Conservation (phyloP, 1,140 invertebrate species). For the Chrysomallon squamiferum region DNA sequence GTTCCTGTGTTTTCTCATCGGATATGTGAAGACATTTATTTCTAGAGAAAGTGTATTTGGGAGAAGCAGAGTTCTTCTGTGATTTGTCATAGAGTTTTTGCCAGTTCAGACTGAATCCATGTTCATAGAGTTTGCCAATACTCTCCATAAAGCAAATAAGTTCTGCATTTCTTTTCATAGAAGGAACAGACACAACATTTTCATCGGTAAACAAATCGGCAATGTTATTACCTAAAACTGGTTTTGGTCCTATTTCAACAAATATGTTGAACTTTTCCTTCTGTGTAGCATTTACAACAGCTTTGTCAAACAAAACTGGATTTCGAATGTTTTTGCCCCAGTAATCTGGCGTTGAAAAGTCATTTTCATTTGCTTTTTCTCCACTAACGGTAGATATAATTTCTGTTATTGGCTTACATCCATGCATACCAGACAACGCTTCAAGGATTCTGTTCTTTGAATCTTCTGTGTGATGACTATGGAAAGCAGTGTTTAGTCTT, state of each 20-base stretch:
- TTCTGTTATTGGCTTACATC: constrained; percentile 6
- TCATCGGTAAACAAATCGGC: constrained; percentile 21
- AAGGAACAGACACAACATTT: constrained; percentile 19
- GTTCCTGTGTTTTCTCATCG: constrained; percentile 1
- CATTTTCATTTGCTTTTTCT: not conserved
- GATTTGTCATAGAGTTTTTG: constrained; percentile 7
- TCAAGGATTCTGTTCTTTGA: constrained; percentile 20
- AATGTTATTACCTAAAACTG: constrained; percentile 29
- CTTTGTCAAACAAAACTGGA: constrained; percentile 29
- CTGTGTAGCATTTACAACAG: constrained; percentile 13
- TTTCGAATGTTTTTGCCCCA: constrained; percentile 36
- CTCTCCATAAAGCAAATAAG: constrained; percentile 15
- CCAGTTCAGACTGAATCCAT: constrained; percentile 24
- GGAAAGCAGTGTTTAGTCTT: constrained; percentile 37
- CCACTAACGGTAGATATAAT: constrained; percentile 41
- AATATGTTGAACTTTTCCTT: constrained; percentile 26
- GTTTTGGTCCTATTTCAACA: constrained; percentile 43
- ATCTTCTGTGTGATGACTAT: constrained; percentile 28
- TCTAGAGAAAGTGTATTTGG: constrained; percentile 21
- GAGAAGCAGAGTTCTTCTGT: constrained; percentile 11
- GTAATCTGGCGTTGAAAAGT: constrained; percentile 13
- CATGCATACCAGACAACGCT: constrained; percentile 8
- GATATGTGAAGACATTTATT: constrained; percentile 9
- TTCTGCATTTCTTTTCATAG: constrained; percentile 32
- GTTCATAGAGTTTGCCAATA: constrained; percentile 12